phyloP scores from a whole-genome alignment of 1,140 invertebrate species.

The Galleria mellonella region DNA sequence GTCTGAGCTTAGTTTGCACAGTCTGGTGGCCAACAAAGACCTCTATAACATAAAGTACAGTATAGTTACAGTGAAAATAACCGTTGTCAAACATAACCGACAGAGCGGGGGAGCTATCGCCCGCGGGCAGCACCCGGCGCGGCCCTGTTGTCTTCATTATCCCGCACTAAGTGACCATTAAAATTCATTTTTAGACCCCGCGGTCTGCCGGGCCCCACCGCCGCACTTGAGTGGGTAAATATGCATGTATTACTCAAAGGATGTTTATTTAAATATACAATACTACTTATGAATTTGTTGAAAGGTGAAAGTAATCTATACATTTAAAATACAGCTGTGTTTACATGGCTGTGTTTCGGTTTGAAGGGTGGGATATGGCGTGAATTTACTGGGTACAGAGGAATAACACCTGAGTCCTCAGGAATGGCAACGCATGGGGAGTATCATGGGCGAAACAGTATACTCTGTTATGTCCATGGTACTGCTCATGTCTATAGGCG shows the following conservation, averaged over 20 bases:
- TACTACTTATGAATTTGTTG: no score
- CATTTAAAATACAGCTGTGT: no score
- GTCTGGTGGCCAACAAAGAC: background rate
- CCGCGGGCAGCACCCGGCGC: conserved; percentile 20
- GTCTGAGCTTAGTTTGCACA: background rate
- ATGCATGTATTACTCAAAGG: background rate
- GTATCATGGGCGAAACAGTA: no score
- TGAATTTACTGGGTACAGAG: no score
- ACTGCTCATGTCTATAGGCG: no score
- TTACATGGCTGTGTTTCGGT: no score
- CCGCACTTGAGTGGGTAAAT: background rate
- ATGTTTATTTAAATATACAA: no score
- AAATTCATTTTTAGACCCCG: conserved; percentile 51
- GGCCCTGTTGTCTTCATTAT: conserved; percentile 35
- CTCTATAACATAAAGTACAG: background rate
- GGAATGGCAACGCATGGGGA: no score
- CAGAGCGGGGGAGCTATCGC: conserved; percentile 15
- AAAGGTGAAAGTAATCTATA: no score
- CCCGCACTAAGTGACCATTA: conserved; percentile 48
- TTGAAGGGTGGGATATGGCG: no score
- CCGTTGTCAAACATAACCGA: conserved; percentile 1
- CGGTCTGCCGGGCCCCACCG: conserved; percentile 14
- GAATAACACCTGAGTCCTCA: no score
- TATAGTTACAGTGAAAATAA: background rate
- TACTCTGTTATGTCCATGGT: no score